These are phyloP conservation scores for Ephialtes manifestator DNA, from an alignment of 2,888 invertebrate genomes.

Conservation along the genomic window DNA sequence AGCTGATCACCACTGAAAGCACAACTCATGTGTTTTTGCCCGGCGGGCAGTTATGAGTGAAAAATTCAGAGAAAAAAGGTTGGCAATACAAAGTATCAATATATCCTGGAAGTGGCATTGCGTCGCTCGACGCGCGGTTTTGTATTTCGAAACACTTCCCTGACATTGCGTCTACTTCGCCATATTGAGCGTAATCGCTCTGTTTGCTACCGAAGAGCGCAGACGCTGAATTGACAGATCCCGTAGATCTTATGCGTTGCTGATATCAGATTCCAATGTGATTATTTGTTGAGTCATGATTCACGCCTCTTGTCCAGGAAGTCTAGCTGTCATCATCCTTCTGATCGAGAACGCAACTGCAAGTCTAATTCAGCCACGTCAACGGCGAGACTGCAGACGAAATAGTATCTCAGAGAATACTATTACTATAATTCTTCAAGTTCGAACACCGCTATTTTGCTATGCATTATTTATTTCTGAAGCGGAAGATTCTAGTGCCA, in stretches of 20 bases:
- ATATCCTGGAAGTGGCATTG: neutral
- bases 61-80: neutral
- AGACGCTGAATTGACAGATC: constrained; percentile 43
- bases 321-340: constrained; percentile 14
- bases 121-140: constrained; percentile 28
- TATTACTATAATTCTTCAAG: neutral
- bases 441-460: neutral
- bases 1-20: neutral
- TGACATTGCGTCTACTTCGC: neutral
- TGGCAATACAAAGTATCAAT: constrained; percentile 26
- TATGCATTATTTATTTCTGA: neutral
- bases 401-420: constrained; percentile 1
- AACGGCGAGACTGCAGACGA: constrained; percentile 1
- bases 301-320: neutral
- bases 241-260: neutral
- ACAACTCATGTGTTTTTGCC: no score
- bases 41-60: no score
- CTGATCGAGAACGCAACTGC: neutral
- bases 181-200: neutral
- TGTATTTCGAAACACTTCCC: constrained; percentile 69
- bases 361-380: constrained; percentile 19
- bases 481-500: neutral
- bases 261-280: constrained; percentile 42
- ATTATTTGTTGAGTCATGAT: constrained; percentile 24
- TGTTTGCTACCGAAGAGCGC: constrained; percentile 1